Conservation (phyloP, 2,797 vertebrate species). For the Selene dorsalis region DNA sequence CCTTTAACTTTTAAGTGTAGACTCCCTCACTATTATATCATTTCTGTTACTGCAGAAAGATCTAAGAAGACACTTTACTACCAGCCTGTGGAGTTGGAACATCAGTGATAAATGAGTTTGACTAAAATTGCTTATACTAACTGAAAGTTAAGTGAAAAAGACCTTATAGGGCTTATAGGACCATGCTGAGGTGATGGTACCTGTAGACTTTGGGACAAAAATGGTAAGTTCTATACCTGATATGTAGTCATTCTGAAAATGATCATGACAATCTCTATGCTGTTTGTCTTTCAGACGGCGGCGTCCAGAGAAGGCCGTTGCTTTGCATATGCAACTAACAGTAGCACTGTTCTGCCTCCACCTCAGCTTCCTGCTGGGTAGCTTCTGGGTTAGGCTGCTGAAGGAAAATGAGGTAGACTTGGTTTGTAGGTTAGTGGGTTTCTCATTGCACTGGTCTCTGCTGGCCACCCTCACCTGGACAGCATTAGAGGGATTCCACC, state of each 20-base stretch:
- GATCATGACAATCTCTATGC: not conserved
- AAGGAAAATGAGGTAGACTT: fast-evolving
- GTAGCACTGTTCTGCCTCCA: slow-evolving; percentile 81
- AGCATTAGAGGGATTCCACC: slow-evolving; percentile 88
- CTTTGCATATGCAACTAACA: slow-evolving; percentile 80
- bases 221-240: not conserved
- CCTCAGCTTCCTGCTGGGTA: slow-evolving; percentile 76
- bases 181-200: not conserved
- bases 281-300: slow-evolving; percentile 60
- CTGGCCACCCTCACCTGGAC: slow-evolving; percentile 86
- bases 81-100: not conserved
- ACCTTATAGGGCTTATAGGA: not conserved
- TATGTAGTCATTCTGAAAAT: not conserved
- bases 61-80: not conserved
- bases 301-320: slow-evolving; percentile 72
- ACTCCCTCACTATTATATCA: not conserved
- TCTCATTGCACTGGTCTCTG: slow-evolving; percentile 84
- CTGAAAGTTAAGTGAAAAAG: too few relatives aligned
- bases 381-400: slow-evolving; percentile 47
- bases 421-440: slow-evolving; percentile 70
- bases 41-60: not conserved
- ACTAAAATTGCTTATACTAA: not conserved
- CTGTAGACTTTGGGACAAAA: not conserved
- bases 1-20: not conserved
- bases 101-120: not conserved